A percentile compares a stretch with the other conserved stretches of the same genome.
phyloP scores from a whole-genome alignment of 2,888 invertebrate genomes.

The Ennomos erosarius region DNA sequence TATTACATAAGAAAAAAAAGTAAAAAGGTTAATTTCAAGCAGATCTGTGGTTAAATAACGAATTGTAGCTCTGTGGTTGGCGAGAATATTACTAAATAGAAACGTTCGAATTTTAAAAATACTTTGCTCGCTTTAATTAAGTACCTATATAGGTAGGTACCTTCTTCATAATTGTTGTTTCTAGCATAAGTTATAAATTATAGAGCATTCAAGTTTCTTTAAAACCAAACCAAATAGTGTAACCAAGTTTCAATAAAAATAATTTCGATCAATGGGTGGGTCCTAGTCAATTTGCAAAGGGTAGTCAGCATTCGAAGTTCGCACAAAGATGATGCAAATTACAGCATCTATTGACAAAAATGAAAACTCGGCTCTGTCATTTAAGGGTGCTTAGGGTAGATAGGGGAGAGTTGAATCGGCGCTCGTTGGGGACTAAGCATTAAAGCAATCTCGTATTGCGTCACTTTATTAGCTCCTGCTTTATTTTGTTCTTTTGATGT shows the following conservation, averaged over 20 bases:
- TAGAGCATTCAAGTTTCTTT: too few species aligned
- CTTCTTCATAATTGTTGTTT: too few species aligned
- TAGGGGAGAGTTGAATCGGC: constrained; percentile 78
- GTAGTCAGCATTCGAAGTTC: constrained; percentile 33
- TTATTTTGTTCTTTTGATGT: constrained; percentile 81
- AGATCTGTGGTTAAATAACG: too few species aligned
- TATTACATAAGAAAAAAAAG: too few species aligned
- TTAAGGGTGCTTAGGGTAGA: constrained; percentile 71
- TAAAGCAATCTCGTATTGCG: constrained; percentile 80
- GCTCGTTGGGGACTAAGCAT: constrained; percentile 77
- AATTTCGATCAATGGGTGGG: constrained; percentile 67
- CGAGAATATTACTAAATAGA: too few species aligned
- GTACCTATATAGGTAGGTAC: too few species aligned
- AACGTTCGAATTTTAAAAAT: too few species aligned
- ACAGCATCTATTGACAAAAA: constrained; percentile 79
- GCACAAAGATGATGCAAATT: constrained; percentile 80
- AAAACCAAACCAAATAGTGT: background rate
- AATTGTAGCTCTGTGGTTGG: too few species aligned
- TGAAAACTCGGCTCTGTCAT: constrained; percentile 75
- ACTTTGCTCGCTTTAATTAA: too few species aligned
- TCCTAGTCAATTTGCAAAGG: constrained; percentile 37
- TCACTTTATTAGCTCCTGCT: constrained; percentile 80
- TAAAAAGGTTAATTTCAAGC: too few species aligned
- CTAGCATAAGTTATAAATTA: too few species aligned
- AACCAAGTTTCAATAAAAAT: constrained; percentile 58